phyloP scores from a whole-genome alignment of 2,113 vertebrate genomes.

The Colossoma macropomum region DNA sequence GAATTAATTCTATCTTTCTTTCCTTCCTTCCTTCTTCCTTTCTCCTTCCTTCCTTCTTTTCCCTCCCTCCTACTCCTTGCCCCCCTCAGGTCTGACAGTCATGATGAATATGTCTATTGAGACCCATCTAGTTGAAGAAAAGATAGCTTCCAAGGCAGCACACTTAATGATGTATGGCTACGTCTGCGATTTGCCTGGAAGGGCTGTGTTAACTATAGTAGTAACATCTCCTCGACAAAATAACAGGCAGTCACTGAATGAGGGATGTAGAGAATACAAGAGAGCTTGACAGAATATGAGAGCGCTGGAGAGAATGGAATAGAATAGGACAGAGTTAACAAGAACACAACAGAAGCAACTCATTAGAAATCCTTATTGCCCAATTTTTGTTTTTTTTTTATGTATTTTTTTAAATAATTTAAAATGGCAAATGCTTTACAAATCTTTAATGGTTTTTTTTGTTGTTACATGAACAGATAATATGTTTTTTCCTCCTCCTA shows the following conservation, averaged over 20 bases:
- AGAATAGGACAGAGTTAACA: constrained; percentile 7
- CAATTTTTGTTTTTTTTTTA: no score
- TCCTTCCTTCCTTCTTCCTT: background rate
- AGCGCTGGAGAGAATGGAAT: constrained; percentile 36
- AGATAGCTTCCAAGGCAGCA: constrained; percentile 67
- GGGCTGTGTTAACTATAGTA: constrained; percentile 72
- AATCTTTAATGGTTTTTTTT: no score
- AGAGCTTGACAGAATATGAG: constrained; percentile 32
- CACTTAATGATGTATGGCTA: constrained; percentile 68
- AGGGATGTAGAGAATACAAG: constrained; percentile 53
- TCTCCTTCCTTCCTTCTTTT: constrained; percentile 53
- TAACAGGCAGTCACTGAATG: constrained; percentile 65
- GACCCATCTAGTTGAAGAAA: constrained; percentile 72
- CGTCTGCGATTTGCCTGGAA: constrained; percentile 69
- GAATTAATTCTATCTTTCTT: constrained; percentile 11
- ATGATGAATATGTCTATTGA: constrained; percentile 75
- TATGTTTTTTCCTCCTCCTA: background rate
- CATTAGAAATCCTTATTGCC: background rate
- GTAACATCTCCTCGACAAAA: constrained; percentile 71
- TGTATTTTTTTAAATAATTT: no score
- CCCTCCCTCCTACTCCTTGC: constrained; percentile 5
- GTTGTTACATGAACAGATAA: no score
- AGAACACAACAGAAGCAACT: background rate
- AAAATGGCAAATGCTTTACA: no score
- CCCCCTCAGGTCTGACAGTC: constrained; percentile 69